These are phyloP conservation scores for Ceratotherium simum DNA, from an alignment of 2,113 vertebrate species.

Conservation along the genomic window DNA sequence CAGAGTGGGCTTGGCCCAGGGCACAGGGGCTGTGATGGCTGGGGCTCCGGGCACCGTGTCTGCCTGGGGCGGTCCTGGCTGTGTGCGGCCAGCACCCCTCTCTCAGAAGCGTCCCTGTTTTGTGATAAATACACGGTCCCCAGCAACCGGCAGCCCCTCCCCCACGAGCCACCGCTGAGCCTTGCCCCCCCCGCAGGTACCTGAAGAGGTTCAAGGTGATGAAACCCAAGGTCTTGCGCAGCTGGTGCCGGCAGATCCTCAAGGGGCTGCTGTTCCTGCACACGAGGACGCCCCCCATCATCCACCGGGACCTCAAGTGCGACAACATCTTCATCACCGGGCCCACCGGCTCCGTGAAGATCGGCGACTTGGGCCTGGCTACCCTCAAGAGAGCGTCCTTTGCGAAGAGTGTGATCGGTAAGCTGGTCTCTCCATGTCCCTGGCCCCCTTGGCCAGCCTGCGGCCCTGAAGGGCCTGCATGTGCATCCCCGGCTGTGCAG, in stretches of 20 bases:
- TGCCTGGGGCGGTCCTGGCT: not conserved
- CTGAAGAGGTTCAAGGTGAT: conserved; percentile 99
- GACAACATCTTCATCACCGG: conserved; percentile 99
- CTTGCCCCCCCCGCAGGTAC: conserved; percentile 88
- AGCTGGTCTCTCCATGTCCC: not conserved
- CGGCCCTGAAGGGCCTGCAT: not conserved
- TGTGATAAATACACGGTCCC: not conserved
- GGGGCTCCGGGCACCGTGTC: fast-evolving
- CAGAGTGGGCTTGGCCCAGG: not conserved
- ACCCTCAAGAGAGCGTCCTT: conserved; percentile 98
- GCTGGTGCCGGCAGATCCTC: conserved; percentile 99
- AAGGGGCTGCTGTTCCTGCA: conserved; percentile 98
- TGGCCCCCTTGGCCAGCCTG: not conserved
- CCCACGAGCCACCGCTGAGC: not conserved
- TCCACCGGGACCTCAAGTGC: conserved; percentile 98
- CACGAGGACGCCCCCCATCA: conserved; percentile 97
- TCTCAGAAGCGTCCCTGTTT: not conserved
- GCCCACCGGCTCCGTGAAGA: conserved; percentile 98
- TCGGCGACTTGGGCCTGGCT: conserved; percentile 97
- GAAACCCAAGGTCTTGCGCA: conserved; percentile 98
- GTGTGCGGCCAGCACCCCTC: not conserved
- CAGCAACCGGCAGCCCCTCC: not conserved
- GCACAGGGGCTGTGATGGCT: fast-evolving
- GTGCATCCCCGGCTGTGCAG: not conserved
- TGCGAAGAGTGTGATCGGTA: conserved; percentile 99